phyloP scores from a whole-genome alignment of 1,140 invertebrate genomes.

The Prorops nasuta region DNA sequence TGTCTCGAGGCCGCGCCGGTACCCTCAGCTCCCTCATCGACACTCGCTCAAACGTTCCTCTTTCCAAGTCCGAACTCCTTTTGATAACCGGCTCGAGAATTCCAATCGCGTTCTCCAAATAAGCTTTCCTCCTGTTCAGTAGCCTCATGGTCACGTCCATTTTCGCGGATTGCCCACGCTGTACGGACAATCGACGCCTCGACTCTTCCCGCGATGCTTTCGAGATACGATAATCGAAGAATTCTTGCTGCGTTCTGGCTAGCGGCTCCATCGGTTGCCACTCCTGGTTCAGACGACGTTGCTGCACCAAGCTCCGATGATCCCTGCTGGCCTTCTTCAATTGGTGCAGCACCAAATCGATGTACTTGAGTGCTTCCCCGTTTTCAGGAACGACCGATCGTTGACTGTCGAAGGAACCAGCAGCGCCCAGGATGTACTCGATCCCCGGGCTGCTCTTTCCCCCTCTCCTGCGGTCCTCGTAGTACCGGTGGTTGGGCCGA shows the following conservation, averaged over 20 bases:
- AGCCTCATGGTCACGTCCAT: slow-evolving; percentile 15
- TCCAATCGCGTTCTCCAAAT: slow-evolving; percentile 9
- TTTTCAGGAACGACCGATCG: slow-evolving; percentile 17
- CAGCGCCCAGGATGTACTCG: slow-evolving; percentile 20
- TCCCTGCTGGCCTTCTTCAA: slow-evolving; percentile 40
- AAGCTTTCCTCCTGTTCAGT: slow-evolving; percentile 18
- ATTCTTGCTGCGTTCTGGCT: background rate
- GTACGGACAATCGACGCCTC: background rate
- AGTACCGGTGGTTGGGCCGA: slow-evolving; percentile 12
- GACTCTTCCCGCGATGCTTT: no score
- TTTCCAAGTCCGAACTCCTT: background rate
- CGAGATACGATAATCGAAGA: no score
- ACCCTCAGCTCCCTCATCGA: no score
- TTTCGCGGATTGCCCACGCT: background rate
- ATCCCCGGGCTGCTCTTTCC: slow-evolving; percentile 7
- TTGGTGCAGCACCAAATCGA: slow-evolving; percentile 39
- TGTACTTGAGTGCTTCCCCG: slow-evolving; percentile 34
- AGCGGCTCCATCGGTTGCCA: background rate
- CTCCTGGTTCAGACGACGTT: slow-evolving; percentile 15
- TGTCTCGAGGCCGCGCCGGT: no score
- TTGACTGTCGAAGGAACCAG: slow-evolving; percentile 7
- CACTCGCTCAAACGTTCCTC: no score
- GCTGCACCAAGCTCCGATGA: slow-evolving; percentile 38
- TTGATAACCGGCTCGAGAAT: slow-evolving; percentile 1
- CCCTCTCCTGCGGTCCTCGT: no score